Conservation (phyloP, 1,140 invertebrate genomes). For the Drosophila dunni region DNA sequence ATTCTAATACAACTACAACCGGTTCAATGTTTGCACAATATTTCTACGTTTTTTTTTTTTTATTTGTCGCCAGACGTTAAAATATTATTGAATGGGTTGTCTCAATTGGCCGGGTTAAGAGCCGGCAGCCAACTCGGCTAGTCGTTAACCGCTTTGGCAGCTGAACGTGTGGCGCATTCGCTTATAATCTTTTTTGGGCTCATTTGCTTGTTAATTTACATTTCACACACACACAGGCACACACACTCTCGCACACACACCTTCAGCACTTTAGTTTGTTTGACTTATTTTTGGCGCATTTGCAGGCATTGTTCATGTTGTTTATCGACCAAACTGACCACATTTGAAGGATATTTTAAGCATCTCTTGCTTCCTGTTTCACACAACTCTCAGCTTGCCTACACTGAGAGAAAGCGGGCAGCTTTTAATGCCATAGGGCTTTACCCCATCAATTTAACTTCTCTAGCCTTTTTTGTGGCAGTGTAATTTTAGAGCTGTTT, state of each 20-base stretch:
- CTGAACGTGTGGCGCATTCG: slow-evolving; percentile 62
- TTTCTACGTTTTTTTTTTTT: slow-evolving; percentile 15
- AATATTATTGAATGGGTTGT: slow-evolving; percentile 73
- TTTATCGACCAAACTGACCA: slow-evolving; percentile 7
- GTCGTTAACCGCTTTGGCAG: slow-evolving; percentile 34
- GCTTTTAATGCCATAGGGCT: too few relatives aligned
- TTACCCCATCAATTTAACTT: too few relatives aligned
- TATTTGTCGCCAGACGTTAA: slow-evolving; percentile 72
- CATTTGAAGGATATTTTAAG: slow-evolving; percentile 12
- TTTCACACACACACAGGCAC: slow-evolving; percentile 62
- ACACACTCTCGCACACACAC: slow-evolving; percentile 2
- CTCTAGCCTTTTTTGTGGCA: not conserved
- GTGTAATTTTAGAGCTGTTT: not conserved
- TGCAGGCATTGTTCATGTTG: not conserved
- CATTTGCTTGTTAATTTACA: slow-evolving; percentile 75
- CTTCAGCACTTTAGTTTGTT: slow-evolving; percentile 6
- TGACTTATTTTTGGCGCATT: slow-evolving; percentile 7
- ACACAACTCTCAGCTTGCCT: not conserved
- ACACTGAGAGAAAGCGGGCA: slow-evolving; percentile 23
- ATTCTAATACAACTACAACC: slow-evolving; percentile 65
- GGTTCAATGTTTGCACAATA: slow-evolving; percentile 80
- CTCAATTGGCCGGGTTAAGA: slow-evolving; percentile 7
- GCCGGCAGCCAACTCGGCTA: slow-evolving; percentile 15
- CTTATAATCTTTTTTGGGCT: slow-evolving; percentile 14
- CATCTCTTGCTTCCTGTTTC: slow-evolving; percentile 48